Evolutionary conservation across 2,888 invertebrate species (phyloP), one percentile per base, ranked within the genome.

Genomic region (Callinectes sapidus): DNA sequence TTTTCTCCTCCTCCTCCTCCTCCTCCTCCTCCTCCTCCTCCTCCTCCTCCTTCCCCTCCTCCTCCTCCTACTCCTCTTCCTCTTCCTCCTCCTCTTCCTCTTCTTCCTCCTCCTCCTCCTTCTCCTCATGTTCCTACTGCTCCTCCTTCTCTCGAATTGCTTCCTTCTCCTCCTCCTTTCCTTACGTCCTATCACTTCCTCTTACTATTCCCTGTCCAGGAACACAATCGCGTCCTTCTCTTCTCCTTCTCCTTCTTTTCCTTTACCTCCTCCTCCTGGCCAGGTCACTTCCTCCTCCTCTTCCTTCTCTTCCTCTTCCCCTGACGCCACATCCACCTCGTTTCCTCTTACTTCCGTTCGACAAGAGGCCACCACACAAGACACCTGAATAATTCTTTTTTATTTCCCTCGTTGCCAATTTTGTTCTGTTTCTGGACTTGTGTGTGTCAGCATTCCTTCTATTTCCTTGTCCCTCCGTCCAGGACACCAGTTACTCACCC

Each of bases 321-420:
- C n/a, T n/a, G 71, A 23, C 71, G 71, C 28, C 71, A 28, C 71
- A 18, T 71, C 71, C 71, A 71, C 28, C 71, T 71, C 71, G 71
- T 71, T 71, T 71, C 71, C 71, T 71, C 71, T 10, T 71, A 71
- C 71, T n/a, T 71, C 71, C 71, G 71, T 71, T 71, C 28, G 71
- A 71, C 71, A 28, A 71, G 71, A n/a, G 28, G 71, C 28, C 71
- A 3, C 71, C 23, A 61, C 18, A 61, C 71, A 71, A 23, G 23
- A 71, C 23, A 71, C 71, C 28, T 23, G 71, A 71, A 71, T 71
- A 71, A 71, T 28, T 71, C 71, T 71, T 71, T 71, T 23, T 13
- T 71, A 71, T 71, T 71, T 71, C 71, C 28, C n/a, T n/a, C 28
- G 71, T 71, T 71, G 28, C 71, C 71, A 71, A 71, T 71, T 71